A percentile compares a stretch with the other conserved stretches of the same genome.
Evolutionary conservation across 2,888 invertebrate genomes (phyloP).

Genomic region (Limnephilus lunatus): DNA sequence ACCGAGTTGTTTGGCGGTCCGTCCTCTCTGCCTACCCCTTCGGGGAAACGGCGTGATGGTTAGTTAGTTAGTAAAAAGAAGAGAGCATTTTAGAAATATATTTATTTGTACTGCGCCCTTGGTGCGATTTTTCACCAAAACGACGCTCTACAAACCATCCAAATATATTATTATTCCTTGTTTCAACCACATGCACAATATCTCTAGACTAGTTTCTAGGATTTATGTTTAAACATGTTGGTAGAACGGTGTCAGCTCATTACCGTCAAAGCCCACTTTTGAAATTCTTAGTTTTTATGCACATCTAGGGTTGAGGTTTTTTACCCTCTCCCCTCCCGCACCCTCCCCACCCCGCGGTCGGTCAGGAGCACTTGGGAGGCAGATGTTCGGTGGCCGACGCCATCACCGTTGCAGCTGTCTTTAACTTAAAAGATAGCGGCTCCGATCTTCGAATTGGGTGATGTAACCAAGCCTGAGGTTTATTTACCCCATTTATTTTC

Average conservation of each 20-base stretch:
- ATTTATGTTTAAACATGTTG: background rate
- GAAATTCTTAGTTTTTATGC: background rate
- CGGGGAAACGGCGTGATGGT: too few relatives aligned
- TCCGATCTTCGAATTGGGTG: background rate
- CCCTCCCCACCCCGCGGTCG: background rate
- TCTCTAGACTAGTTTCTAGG: background rate
- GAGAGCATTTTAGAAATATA: too few relatives aligned
- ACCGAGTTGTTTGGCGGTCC: too few relatives aligned
- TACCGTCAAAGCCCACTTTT: background rate
- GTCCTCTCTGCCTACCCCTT: too few relatives aligned
- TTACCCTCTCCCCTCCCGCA: background rate
- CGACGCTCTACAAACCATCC: too few relatives aligned
- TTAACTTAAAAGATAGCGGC: constrained; percentile 21
- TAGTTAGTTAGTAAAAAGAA: too few relatives aligned
- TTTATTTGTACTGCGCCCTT: too few relatives aligned
- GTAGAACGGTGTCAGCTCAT: background rate
- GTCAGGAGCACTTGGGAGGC: constrained; percentile 10
- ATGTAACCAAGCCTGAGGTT: background rate
- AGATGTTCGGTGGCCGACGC: background rate
- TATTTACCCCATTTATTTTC: background rate
- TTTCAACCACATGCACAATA: background rate
- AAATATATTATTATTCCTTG: too few relatives aligned
- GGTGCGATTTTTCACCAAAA: too few relatives aligned
- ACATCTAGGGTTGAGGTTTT: background rate
- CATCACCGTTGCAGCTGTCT: constrained; percentile 1